Evolutionary conservation across 2,888 invertebrate species (phyloP), one percentile per base, ranked within the genome.

Genomic region (Miltochrista miniata): DNA sequence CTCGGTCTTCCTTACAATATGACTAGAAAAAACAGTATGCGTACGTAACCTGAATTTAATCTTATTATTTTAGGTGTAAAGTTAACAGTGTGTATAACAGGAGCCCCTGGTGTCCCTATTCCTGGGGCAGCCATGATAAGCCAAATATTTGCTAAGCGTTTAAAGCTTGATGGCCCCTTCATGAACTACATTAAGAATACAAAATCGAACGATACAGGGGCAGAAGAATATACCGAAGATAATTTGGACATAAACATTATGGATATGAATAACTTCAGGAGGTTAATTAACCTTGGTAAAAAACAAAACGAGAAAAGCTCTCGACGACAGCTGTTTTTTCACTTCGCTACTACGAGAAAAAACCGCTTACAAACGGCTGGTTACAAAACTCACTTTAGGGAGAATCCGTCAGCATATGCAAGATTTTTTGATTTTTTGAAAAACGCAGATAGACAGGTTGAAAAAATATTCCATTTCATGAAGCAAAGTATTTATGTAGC

Each of bases 211-310:
- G 11, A 29, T 5, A 13, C 44, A 44, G 35, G 11, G 7, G 11
- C 9, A 13, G 24, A 7, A 7, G 35, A 44, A 7, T 24, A 35
- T 44, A 7, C 13, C 1, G 11, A 44, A 7, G 44, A 44, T 0
- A 44, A 44, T 29, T 35, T 44, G 35, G 44, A 44, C 35, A 44
- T 44, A 24, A 44, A 13, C 13, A 24, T 44, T 9, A 2, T 44
- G 24, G 44, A 44, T 35, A 35, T 44, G 44, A 44, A 44, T 34
- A 44, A 35, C 44, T 44, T 44, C 4, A 35, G 44, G 34, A 34
- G 35, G 35, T 10, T 44, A 35, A 34, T 44, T 13, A 11, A 13
- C 5, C 10, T 44, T 11, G 35, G 44, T 24, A 44, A 44, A 10
- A 35, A 29, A 35, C 13, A 13, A 7, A 34, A 35, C 3, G 35